These are phyloP conservation scores for Lasioglossum pauxillum DNA, from an alignment of 2,888 invertebrate genomes.

Conservation along the genomic window DNA sequence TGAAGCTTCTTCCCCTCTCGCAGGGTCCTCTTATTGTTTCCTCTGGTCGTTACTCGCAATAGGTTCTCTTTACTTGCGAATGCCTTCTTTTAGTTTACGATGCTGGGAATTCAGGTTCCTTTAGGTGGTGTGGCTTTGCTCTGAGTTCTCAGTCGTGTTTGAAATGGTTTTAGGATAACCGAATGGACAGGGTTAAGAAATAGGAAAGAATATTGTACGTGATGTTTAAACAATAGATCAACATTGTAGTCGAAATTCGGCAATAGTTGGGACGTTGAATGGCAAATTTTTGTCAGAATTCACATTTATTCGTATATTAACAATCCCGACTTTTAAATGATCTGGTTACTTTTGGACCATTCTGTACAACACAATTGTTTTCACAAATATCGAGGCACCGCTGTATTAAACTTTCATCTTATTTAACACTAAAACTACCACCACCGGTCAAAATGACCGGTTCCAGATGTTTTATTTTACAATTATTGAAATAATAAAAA, in stretches of 20 bases:
- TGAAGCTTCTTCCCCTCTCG: background rate
- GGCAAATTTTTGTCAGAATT: background rate
- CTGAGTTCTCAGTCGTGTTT: background rate
- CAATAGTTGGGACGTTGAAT: background rate
- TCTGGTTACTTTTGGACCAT: no score
- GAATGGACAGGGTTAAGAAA: background rate
- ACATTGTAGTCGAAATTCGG: background rate
- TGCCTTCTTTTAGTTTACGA: conserved; percentile 31
- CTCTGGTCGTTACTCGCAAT: conserved; percentile 27
- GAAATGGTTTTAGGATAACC: background rate
- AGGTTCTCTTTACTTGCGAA: conserved; percentile 7
- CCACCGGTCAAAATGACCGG: no score
- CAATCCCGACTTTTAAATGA: no score
- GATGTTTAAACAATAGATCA: background rate
- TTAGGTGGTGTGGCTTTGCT: background rate
- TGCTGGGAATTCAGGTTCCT: background rate
- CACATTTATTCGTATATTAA: no score
- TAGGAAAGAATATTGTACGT: background rate
- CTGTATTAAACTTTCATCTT: background rate
- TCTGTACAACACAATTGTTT: background rate
- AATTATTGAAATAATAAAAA: no score
- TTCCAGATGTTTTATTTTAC: no score
- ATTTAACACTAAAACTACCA: no score
- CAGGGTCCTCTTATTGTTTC: conserved; percentile 34
- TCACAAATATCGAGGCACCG: background rate